Evolutionary conservation across 2,113 vertebrate species (phyloP).

Genomic region (Phaethornis superciliosus): DNA sequence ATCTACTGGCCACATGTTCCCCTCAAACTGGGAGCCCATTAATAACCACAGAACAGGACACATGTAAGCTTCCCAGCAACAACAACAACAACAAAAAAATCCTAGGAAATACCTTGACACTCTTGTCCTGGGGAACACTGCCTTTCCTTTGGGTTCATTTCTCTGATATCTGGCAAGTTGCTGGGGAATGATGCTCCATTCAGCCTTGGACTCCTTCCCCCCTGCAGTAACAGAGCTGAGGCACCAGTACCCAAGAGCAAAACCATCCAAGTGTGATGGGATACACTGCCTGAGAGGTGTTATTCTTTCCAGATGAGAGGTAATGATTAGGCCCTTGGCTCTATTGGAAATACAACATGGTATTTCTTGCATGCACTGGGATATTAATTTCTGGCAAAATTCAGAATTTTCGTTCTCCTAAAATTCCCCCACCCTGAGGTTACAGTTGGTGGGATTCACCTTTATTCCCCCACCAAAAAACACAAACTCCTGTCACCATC

Average conservation of each 20-base stretch:
- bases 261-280: neutral
- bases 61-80: neutral
- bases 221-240: neutral
- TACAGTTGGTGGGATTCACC: neutral
- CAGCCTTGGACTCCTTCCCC: constrained; percentile 23
- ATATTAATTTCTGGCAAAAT: neutral
- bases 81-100: neutral
- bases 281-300: neutral
- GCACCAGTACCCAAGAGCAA: constrained; percentile 48
- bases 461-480: constrained; percentile 3
- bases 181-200: neutral
- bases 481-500: neutral
- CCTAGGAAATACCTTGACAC: constrained; percentile 6
- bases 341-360: neutral
- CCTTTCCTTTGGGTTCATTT: neutral
- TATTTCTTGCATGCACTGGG: neutral
- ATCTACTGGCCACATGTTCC: neutral
- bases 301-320: neutral
- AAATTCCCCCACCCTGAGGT: neutral
- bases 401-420: neutral
- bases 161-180: neutral
- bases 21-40: neutral
- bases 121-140: neutral
- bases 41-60: neutral
- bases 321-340: neutral